phyloP scores from a whole-genome alignment of 1,140 invertebrate genomes.

The Ephestia elutella region DNA sequence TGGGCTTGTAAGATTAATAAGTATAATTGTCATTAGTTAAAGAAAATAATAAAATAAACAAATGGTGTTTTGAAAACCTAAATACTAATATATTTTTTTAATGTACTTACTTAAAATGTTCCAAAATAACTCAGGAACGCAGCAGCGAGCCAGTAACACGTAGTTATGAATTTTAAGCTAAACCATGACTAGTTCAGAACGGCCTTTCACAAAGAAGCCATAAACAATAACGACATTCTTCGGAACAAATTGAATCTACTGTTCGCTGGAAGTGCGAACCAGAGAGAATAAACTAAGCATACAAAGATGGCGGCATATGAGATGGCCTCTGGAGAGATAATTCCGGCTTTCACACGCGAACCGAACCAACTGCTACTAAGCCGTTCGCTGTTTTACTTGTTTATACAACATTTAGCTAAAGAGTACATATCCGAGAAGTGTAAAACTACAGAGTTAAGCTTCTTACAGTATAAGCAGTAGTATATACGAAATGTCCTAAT shows the following conservation, averaged over 20 bases:
- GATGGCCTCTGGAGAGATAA: constrained; percentile 13
- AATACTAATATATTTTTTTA: too few species aligned
- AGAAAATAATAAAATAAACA: too few species aligned
- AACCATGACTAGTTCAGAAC: constrained; percentile 1
- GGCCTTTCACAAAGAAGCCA: constrained; percentile 6
- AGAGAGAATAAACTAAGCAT: constrained; percentile 16
- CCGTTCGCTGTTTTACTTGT: constrained; percentile 21
- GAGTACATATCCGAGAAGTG: not conserved
- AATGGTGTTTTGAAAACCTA: too few species aligned
- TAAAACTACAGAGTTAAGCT: not conserved
- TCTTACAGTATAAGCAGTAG: not conserved
- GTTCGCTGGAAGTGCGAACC: constrained; percentile 12
- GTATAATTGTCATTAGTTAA: too few species aligned
- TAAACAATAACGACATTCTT: constrained; percentile 4
- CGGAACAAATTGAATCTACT: constrained; percentile 6
- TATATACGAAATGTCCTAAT: too few species aligned
- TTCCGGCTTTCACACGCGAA: constrained; percentile 30
- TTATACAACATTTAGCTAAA: constrained; percentile 13
- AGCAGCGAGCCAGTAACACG: not conserved
- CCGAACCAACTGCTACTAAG: constrained; percentile 9
- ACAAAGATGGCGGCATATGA: constrained; percentile 11
- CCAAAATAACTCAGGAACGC: too few species aligned
- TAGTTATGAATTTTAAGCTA: not conserved
- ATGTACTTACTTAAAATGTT: too few species aligned
- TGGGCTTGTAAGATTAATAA: too few species aligned